A percentile compares a stretch with the other conserved stretches of the same genome.
Conservation (phyloP, 2,113 vertebrate species). For the Hymenochirus boettgeri region DNA sequence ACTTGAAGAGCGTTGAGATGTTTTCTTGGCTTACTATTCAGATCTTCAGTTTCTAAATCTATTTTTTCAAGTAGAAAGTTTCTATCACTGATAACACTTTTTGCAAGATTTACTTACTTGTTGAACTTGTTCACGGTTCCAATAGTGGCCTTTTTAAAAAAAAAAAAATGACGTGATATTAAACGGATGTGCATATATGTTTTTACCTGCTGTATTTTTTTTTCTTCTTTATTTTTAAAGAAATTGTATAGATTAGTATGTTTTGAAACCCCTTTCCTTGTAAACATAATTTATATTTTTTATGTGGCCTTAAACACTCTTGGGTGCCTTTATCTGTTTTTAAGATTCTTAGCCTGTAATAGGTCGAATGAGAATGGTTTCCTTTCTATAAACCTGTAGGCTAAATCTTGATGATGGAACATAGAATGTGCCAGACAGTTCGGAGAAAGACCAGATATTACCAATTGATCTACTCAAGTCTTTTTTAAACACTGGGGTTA, state of each 20-base stretch:
- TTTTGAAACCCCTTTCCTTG: constrained; percentile 20
- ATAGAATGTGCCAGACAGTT: background rate
- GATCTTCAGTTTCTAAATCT: constrained; percentile 60
- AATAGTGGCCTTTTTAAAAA: constrained; percentile 64
- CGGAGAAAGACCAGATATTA: background rate
- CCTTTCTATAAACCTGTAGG: background rate
- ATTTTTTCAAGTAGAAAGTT: constrained; percentile 66
- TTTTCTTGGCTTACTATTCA: constrained; percentile 43
- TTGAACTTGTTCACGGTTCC: constrained; percentile 58
- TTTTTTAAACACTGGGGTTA: background rate
- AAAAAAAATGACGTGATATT: constrained; percentile 62
- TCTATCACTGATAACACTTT: constrained; percentile 68
- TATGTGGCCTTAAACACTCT: constrained; percentile 49
- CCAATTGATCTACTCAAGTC: background rate
- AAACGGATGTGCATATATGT: constrained; percentile 54
- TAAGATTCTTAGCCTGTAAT: constrained; percentile 4
- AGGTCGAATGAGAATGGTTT: background rate
- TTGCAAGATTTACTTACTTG: constrained; percentile 62
- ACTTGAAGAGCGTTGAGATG: constrained; percentile 59
- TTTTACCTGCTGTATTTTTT: constrained; percentile 61
- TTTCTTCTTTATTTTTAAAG: constrained; percentile 57
- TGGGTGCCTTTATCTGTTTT: constrained; percentile 46
- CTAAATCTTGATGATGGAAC: too few relatives aligned
- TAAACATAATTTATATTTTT: constrained; percentile 68
- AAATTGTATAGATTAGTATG: constrained; percentile 57